Evolutionary conservation across 1,140 invertebrate genomes (phyloP), one percentile per base, ranked within the genome.

Genomic region (Scylla paramamosain): DNA sequence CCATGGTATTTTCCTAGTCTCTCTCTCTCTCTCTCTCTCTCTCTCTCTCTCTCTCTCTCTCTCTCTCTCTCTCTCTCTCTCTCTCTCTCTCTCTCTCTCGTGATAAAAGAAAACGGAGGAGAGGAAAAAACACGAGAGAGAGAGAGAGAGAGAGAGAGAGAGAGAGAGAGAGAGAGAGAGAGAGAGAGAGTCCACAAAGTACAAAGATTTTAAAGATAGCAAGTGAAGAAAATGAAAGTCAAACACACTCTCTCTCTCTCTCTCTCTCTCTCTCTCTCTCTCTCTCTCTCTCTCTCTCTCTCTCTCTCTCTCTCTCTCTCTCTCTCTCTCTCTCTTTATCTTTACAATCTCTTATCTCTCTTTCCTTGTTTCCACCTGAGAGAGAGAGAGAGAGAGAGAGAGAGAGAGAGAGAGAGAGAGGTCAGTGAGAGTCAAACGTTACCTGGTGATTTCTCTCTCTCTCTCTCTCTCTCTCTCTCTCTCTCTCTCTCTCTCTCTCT

Each of bases 191-290:
- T 25, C 20, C 16, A 28, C 16, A 28, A 82, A 2, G 28, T 20
- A 82, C 20, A 82, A 28, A 82, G 77, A 82, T 84, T 12, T 29
- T 28, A 84, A 25, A 84, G n/a, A 84, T 20, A 84, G n/a, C 83
- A n/a, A 84, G 83, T 25, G 4, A 82, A 82, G 77, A 25, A 82
- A 84, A 29, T 84, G 14, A 32, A 84, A 12, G 31, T 1, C 12
- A 84, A 84, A 16, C n/a, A 84, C 12, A 8, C 83, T 84, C 31
- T 84, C 83, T 84, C 83, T 84, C 83, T 84, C 83, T 84, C 83
- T 84, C 83, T 84, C 83, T 84, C 83, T 84, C 83, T 84, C 83
- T 84, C 83, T 84, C 83, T 84, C 83, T 84, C 83, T 84, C 83
- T 84, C 83, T 84, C 83, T 84, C 83, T 84, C 83, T 84, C 83